These are phyloP conservation scores for Psittacula derbiana DNA, from an alignment of 2,797 vertebrate species.

Conservation along the genomic window DNA sequence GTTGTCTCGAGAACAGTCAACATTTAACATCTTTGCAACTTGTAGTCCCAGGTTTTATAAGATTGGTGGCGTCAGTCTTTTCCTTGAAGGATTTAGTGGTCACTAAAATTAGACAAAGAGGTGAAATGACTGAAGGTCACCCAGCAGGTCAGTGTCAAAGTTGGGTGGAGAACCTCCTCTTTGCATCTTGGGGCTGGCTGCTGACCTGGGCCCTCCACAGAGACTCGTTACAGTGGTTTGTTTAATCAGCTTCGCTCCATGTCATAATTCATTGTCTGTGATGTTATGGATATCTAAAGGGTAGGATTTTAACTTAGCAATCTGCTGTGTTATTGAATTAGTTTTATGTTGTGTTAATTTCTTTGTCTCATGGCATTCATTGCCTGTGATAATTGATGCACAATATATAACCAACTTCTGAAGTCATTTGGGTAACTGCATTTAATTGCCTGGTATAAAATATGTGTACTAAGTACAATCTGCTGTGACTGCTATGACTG, in stretches of 20 bases:
- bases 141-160: neutral
- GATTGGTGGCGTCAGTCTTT: neutral
- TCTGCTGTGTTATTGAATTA: slow-evolving; percentile 57
- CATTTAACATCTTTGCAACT: neutral
- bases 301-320: slow-evolving; percentile 42
- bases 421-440: slow-evolving; percentile 56
- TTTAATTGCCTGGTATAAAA: slow-evolving; percentile 54
- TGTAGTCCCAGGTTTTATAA: neutral
- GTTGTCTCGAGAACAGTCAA: neutral
- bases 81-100: neutral
- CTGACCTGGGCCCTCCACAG: neutral
- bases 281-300: slow-evolving; percentile 27
- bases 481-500: slow-evolving; percentile 44
- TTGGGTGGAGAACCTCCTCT: neutral
- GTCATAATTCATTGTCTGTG: neutral
- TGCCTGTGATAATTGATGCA: slow-evolving; percentile 52
- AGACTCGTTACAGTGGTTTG: neutral
- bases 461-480: slow-evolving; percentile 42
- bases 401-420: slow-evolving; percentile 8
- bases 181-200: neutral
- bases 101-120: neutral
- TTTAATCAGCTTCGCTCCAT: neutral
- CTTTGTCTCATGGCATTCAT: slow-evolving; percentile 41
- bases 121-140: neutral
- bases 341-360: slow-evolving; percentile 55